Evolutionary conservation across 2,888 invertebrate genomes (phyloP).

Genomic region (Crepidodera aurea): DNA sequence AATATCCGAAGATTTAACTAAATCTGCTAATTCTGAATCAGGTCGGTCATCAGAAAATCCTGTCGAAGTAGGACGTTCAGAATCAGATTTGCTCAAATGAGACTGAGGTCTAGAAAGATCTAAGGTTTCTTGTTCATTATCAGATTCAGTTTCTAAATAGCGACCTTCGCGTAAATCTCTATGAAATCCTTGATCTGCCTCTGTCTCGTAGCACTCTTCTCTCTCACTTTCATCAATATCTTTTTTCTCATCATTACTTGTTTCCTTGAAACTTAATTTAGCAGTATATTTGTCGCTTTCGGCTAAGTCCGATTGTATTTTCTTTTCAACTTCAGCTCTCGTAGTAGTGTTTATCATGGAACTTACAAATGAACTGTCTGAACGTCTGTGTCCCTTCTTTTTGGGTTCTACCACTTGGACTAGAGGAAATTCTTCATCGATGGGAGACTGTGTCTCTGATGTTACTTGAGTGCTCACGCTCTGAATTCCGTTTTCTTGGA

Average conservation of each 20-base stretch:
- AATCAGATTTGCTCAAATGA: conserved; percentile 58
- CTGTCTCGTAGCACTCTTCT: conserved; percentile 61
- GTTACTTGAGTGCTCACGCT: conserved; percentile 67
- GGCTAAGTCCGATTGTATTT: conserved; percentile 52
- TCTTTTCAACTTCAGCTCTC: conserved; percentile 48
- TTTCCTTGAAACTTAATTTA: conserved; percentile 60
- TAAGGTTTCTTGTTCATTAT: conserved; percentile 43
- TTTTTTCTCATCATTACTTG: conserved; percentile 61
- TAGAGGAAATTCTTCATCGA: conserved; percentile 36
- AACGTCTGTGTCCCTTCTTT: conserved; percentile 65
- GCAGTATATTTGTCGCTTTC: conserved; percentile 59
- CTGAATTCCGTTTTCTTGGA: conserved; percentile 62
- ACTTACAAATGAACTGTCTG: conserved; percentile 63
- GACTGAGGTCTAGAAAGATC: conserved; percentile 47
- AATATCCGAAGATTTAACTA: conserved; percentile 57
- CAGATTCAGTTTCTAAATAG: conserved; percentile 52
- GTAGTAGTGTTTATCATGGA: conserved; percentile 47
- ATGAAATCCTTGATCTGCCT: conserved; percentile 62
- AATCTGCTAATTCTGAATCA: conserved; percentile 60
- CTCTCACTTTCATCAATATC: conserved; percentile 60
- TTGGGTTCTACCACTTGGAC: conserved; percentile 53
- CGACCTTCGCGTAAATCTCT: conserved; percentile 58
- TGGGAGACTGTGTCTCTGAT: conserved; percentile 58
- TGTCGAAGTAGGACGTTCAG: conserved; percentile 57
- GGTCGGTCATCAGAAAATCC: conserved; percentile 57